Percentiles rank a stretch among this genome's conserved stretches.
These are phyloP conservation scores for Nemotelus nigrinus DNA, from an alignment of 2,888 invertebrate species.

Conservation along the genomic window DNA sequence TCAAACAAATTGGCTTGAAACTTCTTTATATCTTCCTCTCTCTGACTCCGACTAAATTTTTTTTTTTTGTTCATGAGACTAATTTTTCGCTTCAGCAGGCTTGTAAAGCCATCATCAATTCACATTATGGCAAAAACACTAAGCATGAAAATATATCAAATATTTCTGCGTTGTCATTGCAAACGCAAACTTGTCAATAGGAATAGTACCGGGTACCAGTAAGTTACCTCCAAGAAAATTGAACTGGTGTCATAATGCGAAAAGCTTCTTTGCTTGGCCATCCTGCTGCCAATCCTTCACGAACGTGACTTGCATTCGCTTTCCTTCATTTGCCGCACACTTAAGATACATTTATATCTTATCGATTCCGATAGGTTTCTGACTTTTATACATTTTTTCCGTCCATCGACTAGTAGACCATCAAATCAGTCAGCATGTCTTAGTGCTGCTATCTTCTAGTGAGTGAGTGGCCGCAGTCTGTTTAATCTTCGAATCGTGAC, in stretches of 20 bases:
- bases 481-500: constrained; percentile 38
- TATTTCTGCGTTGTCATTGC: no score
- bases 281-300: background rate
- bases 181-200: no score
- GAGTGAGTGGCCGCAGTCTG: background rate
- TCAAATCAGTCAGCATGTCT: background rate
- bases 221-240: no score
- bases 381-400: background rate
- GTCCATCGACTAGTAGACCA: background rate
- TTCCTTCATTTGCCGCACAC: background rate
- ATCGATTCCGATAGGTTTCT: constrained; percentile 5
- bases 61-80: no score
- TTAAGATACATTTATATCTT: background rate
- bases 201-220: no score
- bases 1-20: no score
- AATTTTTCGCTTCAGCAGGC: no score
- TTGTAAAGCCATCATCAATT: no score
- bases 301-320: constrained; percentile 37
- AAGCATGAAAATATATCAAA: no score
- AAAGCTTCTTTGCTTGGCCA: constrained; percentile 4
- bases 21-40: no score
- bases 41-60: no score
- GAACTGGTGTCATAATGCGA: background rate
- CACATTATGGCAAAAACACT: no score
- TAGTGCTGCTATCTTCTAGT: background rate